Evolutionary conservation across 2,113 vertebrate species (phyloP), one percentile per base, ranked within the genome.

Genomic region (Origma solitaria): DNA sequence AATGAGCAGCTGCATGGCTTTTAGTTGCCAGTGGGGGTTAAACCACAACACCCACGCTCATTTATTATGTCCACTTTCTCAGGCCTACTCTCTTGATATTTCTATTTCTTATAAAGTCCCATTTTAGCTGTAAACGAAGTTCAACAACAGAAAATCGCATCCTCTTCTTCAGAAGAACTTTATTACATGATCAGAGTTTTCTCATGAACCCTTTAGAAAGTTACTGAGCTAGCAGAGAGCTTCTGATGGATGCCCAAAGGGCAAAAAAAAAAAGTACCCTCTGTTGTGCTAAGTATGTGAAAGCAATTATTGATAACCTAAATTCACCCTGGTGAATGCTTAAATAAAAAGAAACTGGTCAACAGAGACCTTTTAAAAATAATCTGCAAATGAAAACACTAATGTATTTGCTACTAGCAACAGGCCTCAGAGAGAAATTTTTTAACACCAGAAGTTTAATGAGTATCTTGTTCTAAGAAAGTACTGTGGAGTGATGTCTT

Each of bases 221-320:
- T 40, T 58, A 44, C 65, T 68, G 35, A 92, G 20, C 10, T 44
- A 47, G 35, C 13, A 91, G 24, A 79, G 30, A 72, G 45, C n/a
- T 57, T 79, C 56, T 82, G 10, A 23, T 61, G 35, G 44, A 8
- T 54, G 47, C 37, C 49, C 25, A 84, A 73, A 94, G 72, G 31
- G 54, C 28, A 94, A 77, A 92, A 78, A 21, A 78, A 21, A 8
- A 30, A 20, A 37, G 66, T 79, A 77, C 24, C 24, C 49, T 85
- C 35, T 82, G 17, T 75, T 90, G 18, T 45, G 37, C 27, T 75
- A 93, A 89, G 15, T 75, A 60, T 33, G 13, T 42, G 33, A 70
- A 96, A 84, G 58, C 54, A 94, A 95, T 94, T 86, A 85, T 83
- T 93, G 77, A 93, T 94, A 92, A 96, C 58, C 50, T 85, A 90